phyloP scores from a whole-genome alignment of 64 coral and sea anemone genomes.

The Stylophora pistillata region DNA sequence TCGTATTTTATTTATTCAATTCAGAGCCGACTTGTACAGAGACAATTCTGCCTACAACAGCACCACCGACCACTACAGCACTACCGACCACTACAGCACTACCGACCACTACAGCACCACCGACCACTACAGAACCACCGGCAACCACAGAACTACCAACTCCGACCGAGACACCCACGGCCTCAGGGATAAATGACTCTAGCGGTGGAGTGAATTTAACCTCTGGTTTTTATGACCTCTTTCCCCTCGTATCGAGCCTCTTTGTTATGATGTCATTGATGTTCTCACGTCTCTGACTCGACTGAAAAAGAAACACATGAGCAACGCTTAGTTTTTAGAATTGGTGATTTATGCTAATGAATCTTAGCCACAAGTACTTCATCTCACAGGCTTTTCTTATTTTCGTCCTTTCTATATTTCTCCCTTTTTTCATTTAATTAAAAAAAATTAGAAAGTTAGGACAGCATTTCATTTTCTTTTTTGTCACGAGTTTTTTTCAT shows the following conservation, averaged over 20 bases:
- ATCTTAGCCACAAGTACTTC: too few species aligned
- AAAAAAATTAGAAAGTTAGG: too few species aligned
- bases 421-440: too few species aligned
- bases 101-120: neutral
- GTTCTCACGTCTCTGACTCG: neutral
- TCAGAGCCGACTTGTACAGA: conserved; percentile 11
- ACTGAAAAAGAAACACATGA: too few species aligned
- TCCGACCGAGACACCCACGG: neutral
- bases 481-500: too few species aligned
- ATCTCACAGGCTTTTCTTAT: too few species aligned
- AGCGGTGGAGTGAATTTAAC: neutral
- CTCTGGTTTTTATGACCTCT: neutral
- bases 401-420: too few species aligned
- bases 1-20: neutral
- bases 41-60: conserved; percentile 5
- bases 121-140: neutral
- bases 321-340: too few species aligned
- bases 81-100: neutral
- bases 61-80: neutral
- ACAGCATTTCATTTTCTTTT: too few species aligned
- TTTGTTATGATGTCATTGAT: neutral
- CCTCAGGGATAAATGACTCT: neutral
- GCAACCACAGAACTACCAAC: neutral
- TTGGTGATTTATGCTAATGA: too few species aligned
- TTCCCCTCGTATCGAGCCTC: neutral